Conservation (phyloP, 2,797 vertebrate species). For the Hypotaenidia okinawae region DNA sequence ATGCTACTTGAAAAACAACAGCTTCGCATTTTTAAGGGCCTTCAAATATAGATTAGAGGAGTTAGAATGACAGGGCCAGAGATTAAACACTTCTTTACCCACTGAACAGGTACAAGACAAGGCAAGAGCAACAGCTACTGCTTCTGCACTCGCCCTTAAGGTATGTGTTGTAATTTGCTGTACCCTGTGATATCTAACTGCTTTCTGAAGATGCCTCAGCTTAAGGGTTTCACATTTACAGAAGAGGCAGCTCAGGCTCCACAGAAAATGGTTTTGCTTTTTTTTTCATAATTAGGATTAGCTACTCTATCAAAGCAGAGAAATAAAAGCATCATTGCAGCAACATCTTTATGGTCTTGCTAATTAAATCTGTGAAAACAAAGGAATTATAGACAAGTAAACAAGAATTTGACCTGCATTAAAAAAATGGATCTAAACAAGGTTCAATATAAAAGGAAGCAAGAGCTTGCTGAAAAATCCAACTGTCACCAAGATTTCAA, state of each 20-base stretch:
- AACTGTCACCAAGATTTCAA: background rate
- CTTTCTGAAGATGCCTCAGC: background rate
- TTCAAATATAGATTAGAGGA: conserved; percentile 15
- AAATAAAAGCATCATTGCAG: background rate
- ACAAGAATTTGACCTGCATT: background rate
- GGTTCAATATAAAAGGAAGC: background rate
- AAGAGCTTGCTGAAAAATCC: background rate
- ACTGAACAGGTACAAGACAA: background rate
- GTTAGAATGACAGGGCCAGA: conserved; percentile 23
- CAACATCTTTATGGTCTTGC: background rate
- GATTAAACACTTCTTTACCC: conserved; percentile 41
- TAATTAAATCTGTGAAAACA: background rate
- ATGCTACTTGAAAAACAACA: background rate
- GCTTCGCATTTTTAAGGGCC: background rate
- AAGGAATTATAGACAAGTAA: background rate
- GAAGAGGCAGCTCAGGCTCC: background rate
- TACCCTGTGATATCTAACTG: background rate
- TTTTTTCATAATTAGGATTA: background rate
- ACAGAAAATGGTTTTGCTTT: background rate
- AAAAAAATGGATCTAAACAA: background rate
- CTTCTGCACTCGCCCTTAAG: background rate
- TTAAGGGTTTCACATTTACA: background rate
- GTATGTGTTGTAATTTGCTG: background rate
- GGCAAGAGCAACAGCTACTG: background rate
- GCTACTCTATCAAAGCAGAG: background rate